Conservation (phyloP, 2,113 vertebrate species). For the Cyanoderma ruficeps region DNA sequence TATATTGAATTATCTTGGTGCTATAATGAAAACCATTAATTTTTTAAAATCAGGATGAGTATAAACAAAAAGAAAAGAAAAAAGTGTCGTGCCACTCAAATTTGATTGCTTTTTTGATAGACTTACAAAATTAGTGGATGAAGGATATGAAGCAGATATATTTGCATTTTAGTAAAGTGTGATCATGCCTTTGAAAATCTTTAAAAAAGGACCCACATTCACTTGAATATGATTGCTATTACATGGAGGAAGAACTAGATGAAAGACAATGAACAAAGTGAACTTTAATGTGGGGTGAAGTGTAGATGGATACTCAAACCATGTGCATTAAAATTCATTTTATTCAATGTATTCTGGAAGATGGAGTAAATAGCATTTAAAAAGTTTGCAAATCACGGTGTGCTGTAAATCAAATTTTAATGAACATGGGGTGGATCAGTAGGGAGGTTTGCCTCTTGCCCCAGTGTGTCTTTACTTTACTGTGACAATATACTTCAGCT, state of each 20-base stretch:
- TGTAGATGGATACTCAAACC: not conserved
- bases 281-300: not conserved
- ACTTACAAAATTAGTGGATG: constrained; percentile 40
- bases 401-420: not conserved
- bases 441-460: not conserved
- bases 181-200: constrained; percentile 16
- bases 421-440: not conserved
- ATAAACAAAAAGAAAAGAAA: constrained; percentile 39
- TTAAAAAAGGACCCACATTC: not conserved
- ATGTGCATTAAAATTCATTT: not conserved
- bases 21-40: constrained; percentile 43
- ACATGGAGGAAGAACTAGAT: not conserved
- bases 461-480: not conserved
- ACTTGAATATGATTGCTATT: not conserved
- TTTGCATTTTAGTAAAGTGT: constrained; percentile 33
- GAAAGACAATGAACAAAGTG: not conserved
- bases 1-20: not conserved
- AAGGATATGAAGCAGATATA: not conserved
- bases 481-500: not conserved
- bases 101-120: constrained; percentile 50
- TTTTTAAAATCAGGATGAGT: constrained; percentile 2
- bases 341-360: not conserved
- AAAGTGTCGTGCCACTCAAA: not conserved
- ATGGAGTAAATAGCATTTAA: not conserved
- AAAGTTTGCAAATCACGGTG: not conserved